These are phyloP conservation scores for Eupsilia transversa DNA, from an alignment of 2,888 invertebrate species.

Conservation along the genomic window DNA sequence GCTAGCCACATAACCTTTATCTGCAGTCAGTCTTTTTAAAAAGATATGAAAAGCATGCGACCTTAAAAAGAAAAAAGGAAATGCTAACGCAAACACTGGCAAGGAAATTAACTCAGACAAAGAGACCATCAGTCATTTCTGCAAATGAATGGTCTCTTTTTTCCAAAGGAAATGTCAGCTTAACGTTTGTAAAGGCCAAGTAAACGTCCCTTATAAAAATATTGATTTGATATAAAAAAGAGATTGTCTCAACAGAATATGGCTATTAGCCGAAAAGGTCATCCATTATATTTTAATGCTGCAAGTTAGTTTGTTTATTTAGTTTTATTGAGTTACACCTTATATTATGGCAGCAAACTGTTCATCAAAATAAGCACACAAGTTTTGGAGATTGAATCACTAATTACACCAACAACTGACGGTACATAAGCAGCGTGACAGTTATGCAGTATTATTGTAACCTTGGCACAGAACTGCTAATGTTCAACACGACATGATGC, in stretches of 20 bases:
- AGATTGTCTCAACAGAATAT: slow-evolving; percentile 43
- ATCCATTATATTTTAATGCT: slow-evolving; percentile 3
- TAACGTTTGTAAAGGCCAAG: slow-evolving; percentile 52
- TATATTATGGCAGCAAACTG: too few species aligned
- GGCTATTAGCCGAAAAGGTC: slow-evolving; percentile 35
- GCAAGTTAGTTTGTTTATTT: not conserved
- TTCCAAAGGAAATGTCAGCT: slow-evolving; percentile 68
- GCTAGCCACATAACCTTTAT: not conserved
- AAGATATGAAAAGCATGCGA: slow-evolving; percentile 9
- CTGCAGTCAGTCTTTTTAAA: not conserved
- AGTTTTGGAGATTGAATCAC: slow-evolving; percentile 21
- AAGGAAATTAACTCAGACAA: slow-evolving; percentile 59
- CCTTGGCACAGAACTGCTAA: slow-evolving; percentile 63
- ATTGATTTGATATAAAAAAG: slow-evolving; percentile 32
- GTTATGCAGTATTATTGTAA: slow-evolving; percentile 54
- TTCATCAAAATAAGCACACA: slow-evolving; percentile 1
- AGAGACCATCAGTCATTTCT: slow-evolving; percentile 65
- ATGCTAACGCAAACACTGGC: slow-evolving; percentile 55
- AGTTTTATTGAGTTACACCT: not conserved
- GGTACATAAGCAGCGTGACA: slow-evolving; percentile 37
- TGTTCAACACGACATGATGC: slow-evolving; percentile 59
- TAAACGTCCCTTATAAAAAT: slow-evolving; percentile 30
- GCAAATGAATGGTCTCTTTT: slow-evolving; percentile 61
- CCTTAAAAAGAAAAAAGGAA: slow-evolving; percentile 25
- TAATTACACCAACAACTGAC: slow-evolving; percentile 27